phyloP scores from a whole-genome alignment of 2,888 invertebrate genomes.

The Caenorhabditis parvicauda region DNA sequence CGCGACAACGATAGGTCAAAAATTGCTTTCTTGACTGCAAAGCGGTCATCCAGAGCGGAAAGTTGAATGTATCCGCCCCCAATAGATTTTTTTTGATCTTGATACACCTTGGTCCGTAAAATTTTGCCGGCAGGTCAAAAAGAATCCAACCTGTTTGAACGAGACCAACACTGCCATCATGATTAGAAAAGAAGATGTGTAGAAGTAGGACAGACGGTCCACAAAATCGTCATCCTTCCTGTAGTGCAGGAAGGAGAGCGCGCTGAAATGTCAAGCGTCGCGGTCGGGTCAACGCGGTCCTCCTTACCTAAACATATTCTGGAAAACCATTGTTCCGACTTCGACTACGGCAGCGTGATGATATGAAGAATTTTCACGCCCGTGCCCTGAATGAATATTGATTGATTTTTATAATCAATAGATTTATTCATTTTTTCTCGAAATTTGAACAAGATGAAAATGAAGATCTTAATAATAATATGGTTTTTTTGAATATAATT shows the following conservation, averaged over 20 bases:
- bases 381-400: constrained; percentile 33
- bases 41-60: too few species aligned
- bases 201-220: constrained; percentile 61
- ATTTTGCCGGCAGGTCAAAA: too few species aligned
- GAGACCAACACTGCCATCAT: constrained; percentile 63
- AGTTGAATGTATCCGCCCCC: too few species aligned
- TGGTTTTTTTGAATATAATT: background rate
- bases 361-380: constrained; percentile 44
- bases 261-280: constrained; percentile 30
- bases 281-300: background rate
- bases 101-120: too few species aligned
- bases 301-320: constrained; percentile 59
- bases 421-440: background rate
- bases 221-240: constrained; percentile 62
- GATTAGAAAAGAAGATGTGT: constrained; percentile 62
- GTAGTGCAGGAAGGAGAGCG: constrained; percentile 61
- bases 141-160: constrained; percentile 61
- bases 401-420: background rate
- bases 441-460: background rate
- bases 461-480: background rate
- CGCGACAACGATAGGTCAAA: too few species aligned
- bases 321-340: constrained; percentile 62
- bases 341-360: constrained; percentile 57
- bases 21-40: too few species aligned
- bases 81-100: too few species aligned